Conservation (phyloP, 2,113 vertebrate species). For the Machaerirhynchus nigripectus region DNA sequence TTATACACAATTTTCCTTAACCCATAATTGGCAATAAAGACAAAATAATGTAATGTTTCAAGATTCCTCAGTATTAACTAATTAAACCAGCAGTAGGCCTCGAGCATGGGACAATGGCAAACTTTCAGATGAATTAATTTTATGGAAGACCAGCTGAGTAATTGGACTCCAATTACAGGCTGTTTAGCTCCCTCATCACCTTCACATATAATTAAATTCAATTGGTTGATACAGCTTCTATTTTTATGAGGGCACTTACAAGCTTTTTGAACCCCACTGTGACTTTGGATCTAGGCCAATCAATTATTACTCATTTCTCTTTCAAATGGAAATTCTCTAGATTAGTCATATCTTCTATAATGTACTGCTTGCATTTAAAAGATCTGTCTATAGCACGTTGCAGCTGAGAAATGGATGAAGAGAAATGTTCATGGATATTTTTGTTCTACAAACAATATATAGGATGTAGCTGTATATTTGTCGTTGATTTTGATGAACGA, state of each 20-base stretch:
- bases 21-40: constrained; percentile 78
- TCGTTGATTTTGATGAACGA: neutral
- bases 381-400: neutral
- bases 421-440: neutral
- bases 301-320: constrained; percentile 81
- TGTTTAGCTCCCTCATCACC: constrained; percentile 82
- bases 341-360: constrained; percentile 69
- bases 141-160: constrained; percentile 84
- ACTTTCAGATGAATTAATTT: constrained; percentile 84
- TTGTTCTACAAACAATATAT: neutral
- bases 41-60: constrained; percentile 79
- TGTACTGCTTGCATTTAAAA: constrained; percentile 31
- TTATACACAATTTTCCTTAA: constrained; percentile 78
- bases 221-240: constrained; percentile 83
- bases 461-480: neutral
- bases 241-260: constrained; percentile 83
- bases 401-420: neutral
- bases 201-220: constrained; percentile 86
- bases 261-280: constrained; percentile 81
- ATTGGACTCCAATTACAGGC: constrained; percentile 83
- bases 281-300: constrained; percentile 78
- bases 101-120: constrained; percentile 76
- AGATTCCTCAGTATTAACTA: constrained; percentile 77
- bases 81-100: constrained; percentile 75
- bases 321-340: constrained; percentile 79